Base-by-base conservation (phyloP, 2,113 vertebrate genomes). In the Ranitomeya variabilis region DNA sequence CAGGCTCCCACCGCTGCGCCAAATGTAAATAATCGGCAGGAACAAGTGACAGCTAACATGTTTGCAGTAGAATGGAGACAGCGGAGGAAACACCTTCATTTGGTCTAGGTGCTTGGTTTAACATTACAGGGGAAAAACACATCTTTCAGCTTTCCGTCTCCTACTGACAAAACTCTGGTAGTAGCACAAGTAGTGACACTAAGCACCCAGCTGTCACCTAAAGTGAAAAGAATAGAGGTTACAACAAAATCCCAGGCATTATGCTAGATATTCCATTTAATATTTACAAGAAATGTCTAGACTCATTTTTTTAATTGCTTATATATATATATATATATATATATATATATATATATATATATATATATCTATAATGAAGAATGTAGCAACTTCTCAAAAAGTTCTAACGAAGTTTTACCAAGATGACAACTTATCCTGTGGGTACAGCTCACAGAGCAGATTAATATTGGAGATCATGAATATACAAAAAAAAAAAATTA, bases 11-110 rank as follows among this genome's bases (percentile, higher is more conserved):
- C 86, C 84, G 89, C 92, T 80, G 91, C 90, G 93, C 94, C 93
- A 93, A 96, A 94, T 91, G 92, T 89, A 91, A 92, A 94, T 86
- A 94, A 93, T 90, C 88, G 91, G 92, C 8, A 74, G 83, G 91
- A 87, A 91, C 91, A 92, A 77, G 77, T 90, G 90, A 93, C 90
- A 91, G 88, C 89, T 90, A 91, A 90, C 90, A 89, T 92, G 93
- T 95, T 95, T 95, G 94, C 91, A 93, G 91, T 91, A 90, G 52
- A 86, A 81, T 86, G 88, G 88, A 90, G 88, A 86, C 87, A 92
- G 83, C 91, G 92, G 92, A 93, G 86, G 90, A 91, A 91, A 93
- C 80, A 92, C 89, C 80, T 89, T 90, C 89, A 54, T 37, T 87
- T 52, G n/a, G 77, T 55, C 7, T n/a, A 26, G 51, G n/a, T 79